Percentiles rank a stretch among this genome's conserved stretches.
Conservation (phyloP, 2,113 vertebrate species). For the Pantherophis guttatus region DNA sequence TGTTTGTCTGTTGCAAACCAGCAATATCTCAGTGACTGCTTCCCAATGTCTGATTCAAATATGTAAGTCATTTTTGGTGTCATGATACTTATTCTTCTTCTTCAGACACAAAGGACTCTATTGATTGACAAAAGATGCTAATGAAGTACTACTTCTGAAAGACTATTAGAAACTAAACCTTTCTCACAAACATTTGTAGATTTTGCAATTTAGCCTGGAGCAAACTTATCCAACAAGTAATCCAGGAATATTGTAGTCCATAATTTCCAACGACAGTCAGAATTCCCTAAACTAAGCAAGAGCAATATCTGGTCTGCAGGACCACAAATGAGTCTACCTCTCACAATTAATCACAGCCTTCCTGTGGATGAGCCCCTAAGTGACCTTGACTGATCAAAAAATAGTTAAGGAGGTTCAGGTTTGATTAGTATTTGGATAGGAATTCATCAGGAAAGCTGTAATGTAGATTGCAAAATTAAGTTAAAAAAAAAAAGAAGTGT, state of each 20-base stretch:
- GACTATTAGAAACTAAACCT: constrained; percentile 56
- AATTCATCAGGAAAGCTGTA: not conserved
- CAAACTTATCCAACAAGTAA: not conserved
- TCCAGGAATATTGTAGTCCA: not conserved
- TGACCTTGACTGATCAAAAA: not conserved
- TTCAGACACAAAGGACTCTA: constrained; percentile 58
- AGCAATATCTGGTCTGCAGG: not conserved
- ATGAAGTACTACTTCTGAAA: constrained; percentile 75
- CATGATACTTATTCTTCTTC: not conserved
- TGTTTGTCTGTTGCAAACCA: not conserved
- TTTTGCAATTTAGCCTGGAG: not conserved
- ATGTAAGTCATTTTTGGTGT: not conserved
- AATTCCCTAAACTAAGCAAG: not conserved
- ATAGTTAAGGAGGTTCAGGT: not conserved
- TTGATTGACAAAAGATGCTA: constrained; percentile 76
- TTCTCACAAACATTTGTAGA: constrained; percentile 47
- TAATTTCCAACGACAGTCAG: not conserved
- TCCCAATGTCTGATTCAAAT: not conserved
- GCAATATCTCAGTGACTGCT: not conserved
- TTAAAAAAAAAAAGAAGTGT: not conserved
- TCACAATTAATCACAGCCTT: not conserved
- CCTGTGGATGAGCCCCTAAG: not conserved
- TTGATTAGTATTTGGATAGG: not conserved
- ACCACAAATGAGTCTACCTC: not conserved
- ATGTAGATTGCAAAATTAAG: not conserved